Evolutionary conservation across 2,888 invertebrate genomes (phyloP).

Genomic region (Chrysolina haemoptera): DNA sequence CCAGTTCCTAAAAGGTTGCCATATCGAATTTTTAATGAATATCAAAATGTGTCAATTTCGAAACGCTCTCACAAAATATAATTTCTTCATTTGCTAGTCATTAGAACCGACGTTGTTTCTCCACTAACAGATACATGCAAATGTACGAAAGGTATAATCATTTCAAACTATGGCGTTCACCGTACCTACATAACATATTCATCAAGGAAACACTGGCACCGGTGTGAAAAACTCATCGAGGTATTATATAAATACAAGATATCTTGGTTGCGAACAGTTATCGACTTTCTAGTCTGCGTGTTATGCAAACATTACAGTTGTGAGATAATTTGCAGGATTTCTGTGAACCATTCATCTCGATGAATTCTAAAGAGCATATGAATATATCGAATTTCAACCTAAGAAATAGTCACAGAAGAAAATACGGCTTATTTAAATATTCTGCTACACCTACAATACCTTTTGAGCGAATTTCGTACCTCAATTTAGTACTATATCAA

Average conservation of each 20-base stretch:
- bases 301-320: slow-evolving; percentile 5
- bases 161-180: slow-evolving; percentile 1
- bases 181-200: slow-evolving; percentile 1
- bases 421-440: too few relatives aligned
- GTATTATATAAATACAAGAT: slow-evolving; percentile 13
- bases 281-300: slow-evolving; percentile 12
- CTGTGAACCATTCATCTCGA: not conserved
- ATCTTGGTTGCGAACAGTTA: slow-evolving; percentile 11
- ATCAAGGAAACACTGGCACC: not conserved
- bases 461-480: too few relatives aligned
- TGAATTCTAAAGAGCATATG: not conserved
- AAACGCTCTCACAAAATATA: too few relatives aligned
- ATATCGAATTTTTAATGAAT: too few relatives aligned
- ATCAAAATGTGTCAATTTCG: too few relatives aligned
- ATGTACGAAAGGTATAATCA: not conserved
- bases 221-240: not conserved
- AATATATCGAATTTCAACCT: not conserved
- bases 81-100: too few relatives aligned
- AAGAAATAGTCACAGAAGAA: too few relatives aligned
- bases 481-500: too few relatives aligned
- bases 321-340: not conserved
- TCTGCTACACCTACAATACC: too few relatives aligned
- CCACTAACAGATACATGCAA: not conserved
- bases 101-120: too few relatives aligned
- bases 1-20: too few relatives aligned